Conservation (phyloP, 2,113 vertebrate genomes). For the Artemisiospiza belli region DNA sequence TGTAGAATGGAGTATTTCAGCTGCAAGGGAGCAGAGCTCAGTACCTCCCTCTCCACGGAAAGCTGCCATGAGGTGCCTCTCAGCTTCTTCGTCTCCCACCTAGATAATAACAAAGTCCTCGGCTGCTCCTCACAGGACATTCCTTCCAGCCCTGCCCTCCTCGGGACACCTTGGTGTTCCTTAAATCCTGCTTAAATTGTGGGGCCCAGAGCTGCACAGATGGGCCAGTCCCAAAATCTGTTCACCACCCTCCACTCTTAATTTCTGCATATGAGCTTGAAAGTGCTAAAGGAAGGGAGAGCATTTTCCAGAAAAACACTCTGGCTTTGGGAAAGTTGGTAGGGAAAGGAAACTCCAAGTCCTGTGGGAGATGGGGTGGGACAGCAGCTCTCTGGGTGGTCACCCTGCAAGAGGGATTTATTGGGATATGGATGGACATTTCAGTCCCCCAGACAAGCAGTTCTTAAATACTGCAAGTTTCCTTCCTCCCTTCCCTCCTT, state of each 20-base stretch:
- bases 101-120: background rate
- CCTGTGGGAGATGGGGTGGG: background rate
- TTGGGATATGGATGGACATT: background rate
- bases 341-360: background rate
- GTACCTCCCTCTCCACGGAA: background rate
- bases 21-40: background rate
- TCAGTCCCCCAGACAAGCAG: background rate
- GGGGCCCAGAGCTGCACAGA: background rate
- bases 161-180: background rate
- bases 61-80: background rate
- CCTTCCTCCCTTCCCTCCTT: background rate
- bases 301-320: background rate
- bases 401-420: fast-evolving
- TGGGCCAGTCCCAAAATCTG: background rate
- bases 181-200: background rate
- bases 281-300: background rate
- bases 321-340: background rate
- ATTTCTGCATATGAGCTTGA: background rate
- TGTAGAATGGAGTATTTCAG: background rate
- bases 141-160: background rate
- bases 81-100: background rate
- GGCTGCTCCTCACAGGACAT: background rate
- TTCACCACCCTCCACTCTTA: background rate
- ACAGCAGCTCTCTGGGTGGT: background rate
- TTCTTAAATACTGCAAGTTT: background rate